phyloP scores from a whole-genome alignment of 23 tunicate species.

The Halocynthia roretzi region DNA sequence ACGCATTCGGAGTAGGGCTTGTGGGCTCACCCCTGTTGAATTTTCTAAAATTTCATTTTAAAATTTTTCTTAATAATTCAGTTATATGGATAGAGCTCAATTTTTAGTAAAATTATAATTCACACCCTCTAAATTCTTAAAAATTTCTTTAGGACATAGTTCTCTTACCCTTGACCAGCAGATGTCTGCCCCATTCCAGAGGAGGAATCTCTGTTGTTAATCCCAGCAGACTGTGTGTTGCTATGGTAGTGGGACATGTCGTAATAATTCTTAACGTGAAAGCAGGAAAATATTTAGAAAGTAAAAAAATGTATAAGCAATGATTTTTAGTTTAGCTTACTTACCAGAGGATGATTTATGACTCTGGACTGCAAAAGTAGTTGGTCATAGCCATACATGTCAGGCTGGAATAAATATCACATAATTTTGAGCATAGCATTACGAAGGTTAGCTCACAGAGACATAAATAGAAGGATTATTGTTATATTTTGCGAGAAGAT shows the following conservation, averaged over 20 bases:
- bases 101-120: neutral
- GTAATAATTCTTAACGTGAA: slow-evolving; percentile 60
- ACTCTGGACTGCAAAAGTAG: slow-evolving; percentile 74
- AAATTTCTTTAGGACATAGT: neutral
- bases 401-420: slow-evolving; percentile 51
- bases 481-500: neutral
- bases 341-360: slow-evolving; percentile 55
- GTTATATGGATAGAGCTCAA: neutral
- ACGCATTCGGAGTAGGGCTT: slow-evolving; percentile 47
- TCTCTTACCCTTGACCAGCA: slow-evolving; percentile 60
- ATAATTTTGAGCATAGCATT: neutral
- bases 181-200: slow-evolving; percentile 10
- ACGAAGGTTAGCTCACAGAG: neutral
- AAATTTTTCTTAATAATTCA: neutral
- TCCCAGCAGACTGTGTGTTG: slow-evolving; percentile 41
- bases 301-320: neutral
- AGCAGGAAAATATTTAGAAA: neutral
- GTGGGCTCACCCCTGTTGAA: slow-evolving; percentile 69
- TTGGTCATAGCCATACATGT: slow-evolving; percentile 75
- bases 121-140: neutral
- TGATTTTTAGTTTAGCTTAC: slow-evolving; percentile 2
- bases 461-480: neutral
- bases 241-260: slow-evolving; percentile 58
- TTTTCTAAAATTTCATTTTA: slow-evolving; percentile 34
- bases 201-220: slow-evolving; percentile 41